Conservation (phyloP, 2,797 vertebrate genomes). For the Pipistrellus nathusii region DNA sequence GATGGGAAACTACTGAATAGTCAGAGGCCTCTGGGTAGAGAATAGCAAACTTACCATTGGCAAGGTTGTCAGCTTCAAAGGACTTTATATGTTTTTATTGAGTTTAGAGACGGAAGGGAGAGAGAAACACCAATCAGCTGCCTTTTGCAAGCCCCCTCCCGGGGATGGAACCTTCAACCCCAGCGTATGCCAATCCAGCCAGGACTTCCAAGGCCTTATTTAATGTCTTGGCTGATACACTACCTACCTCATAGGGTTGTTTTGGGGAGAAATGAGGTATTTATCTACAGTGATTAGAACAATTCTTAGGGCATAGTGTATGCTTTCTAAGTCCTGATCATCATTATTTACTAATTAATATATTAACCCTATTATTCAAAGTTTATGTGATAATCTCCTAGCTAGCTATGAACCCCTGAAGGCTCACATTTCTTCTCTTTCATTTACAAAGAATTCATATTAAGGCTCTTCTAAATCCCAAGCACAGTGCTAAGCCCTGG, state of each 20-base stretch:
- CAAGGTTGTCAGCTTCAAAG: background rate
- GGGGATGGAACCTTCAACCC: background rate
- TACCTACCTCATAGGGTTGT: background rate
- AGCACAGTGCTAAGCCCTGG: background rate
- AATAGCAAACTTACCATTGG: background rate
- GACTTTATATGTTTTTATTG: background rate
- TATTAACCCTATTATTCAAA: background rate
- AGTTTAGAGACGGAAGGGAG: background rate
- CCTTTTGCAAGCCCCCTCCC: background rate
- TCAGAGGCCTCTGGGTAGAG: background rate
- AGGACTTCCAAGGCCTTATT: background rate
- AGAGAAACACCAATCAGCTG: background rate
- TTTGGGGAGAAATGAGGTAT: background rate
- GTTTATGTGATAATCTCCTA: background rate
- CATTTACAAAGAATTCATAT: background rate
- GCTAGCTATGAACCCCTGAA: background rate
- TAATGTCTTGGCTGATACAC: background rate
- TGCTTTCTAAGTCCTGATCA: background rate
- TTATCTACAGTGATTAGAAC: background rate
- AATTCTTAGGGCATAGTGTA: background rate
- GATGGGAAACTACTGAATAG: background rate
- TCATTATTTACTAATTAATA: background rate
- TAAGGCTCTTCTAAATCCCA: background rate
- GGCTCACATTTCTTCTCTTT: background rate
- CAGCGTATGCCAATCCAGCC: background rate